Evolutionary conservation across 2,797 vertebrate species (phyloP), one percentile per base, ranked within the genome.

Genomic region (Epinephelus awoara): DNA sequence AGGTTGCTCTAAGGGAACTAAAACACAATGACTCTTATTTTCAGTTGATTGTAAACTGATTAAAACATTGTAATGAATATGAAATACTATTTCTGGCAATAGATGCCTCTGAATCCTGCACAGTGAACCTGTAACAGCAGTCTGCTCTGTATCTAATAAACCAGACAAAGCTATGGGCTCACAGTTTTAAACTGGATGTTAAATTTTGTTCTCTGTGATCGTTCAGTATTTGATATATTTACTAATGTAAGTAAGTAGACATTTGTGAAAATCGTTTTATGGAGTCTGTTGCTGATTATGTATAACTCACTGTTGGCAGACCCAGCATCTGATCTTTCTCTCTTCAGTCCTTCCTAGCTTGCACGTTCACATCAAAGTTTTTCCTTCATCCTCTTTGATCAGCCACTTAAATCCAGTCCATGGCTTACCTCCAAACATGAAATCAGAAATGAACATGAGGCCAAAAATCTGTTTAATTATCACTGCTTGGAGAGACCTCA

Each of bases 371-470:
- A 55, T 61, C 23, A 21, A 42, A 52, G 0, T 34, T 8, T 67
- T 11, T 57, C 6, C 23, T 46, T 67, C 40, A 50, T 42, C 44
- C 29, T 52, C 11, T 72, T 42, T 49, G 44, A 77, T 58, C 23
- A 72, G 17, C 3, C 9, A 23, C 10, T 21, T 56, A 11, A 29
- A 14, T 25, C 15, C 14, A 15, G 17, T 21, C 14, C 6, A 7
- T 56, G 55, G 18, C 27, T 13, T 52, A 2, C 12, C 15, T 50
- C 5, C 4, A 12, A 17, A 63, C 29, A 19, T 65, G 10, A 67
- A 46, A 54, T 55, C 4, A 69, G 40, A 79, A 80, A 49, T 55
- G 0, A 62, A 63, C 40, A 25, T 18, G 7, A 66, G 4, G 40
- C 9, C 57, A 52, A 23, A 38, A 57, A 49, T 56, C 2, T 5